Base-by-base conservation (phyloP, 2,113 vertebrate species). In the Boleophthalmus pectinirostris region DNA sequence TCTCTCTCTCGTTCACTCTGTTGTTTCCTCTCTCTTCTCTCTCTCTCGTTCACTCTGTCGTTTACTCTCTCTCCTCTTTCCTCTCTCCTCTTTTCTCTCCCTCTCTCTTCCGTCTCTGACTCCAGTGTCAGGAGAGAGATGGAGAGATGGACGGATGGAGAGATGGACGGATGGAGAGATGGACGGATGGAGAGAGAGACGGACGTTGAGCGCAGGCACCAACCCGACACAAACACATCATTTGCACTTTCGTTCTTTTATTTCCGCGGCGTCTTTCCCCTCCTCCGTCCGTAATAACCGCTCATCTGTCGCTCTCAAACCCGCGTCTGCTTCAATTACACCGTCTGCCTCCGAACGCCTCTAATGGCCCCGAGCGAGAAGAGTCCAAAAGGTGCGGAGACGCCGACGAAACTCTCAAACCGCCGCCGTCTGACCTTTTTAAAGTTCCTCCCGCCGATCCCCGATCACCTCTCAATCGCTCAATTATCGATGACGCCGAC, bases 161-260 rank as follows among this genome's bases (percentile, higher is more conserved):
- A n/a, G n/a, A n/a, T n/a, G n/a, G n/a, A n/a, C n/a, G n/a, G n/a
- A n/a, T n/a, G n/a, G n/a, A n/a, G n/a, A n/a, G n/a, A n/a, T n/a
- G n/a, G n/a, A n/a, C n/a, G n/a, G n/a, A n/a, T n/a, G n/a, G n/a
- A n/a, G n/a, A n/a, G n/a, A n/a, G n/a, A n/a, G n/a, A n/a, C n/a
- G n/a, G n/a, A n/a, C n/a, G n/a, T n/a, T n/a, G n/a, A 4, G 29
- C 29, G 80, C 82, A 61, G 80, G 45, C 72, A 1, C 38, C 81
- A 29, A 77, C 11, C 77, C 74, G 68, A 73, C 29, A 29, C 74
- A 79, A 51, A 74, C 68, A 13, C 21, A 63, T 66, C 53, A 73
- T 54, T 53, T 74, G 67, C 83, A 63, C 72, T 58, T 1, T 49
- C 67, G 4, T 72, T 72, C 70, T 35, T 33, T 25, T 14, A 21